phyloP scores from a whole-genome alignment of 2,888 invertebrate species.

The Oligia latruncula region DNA sequence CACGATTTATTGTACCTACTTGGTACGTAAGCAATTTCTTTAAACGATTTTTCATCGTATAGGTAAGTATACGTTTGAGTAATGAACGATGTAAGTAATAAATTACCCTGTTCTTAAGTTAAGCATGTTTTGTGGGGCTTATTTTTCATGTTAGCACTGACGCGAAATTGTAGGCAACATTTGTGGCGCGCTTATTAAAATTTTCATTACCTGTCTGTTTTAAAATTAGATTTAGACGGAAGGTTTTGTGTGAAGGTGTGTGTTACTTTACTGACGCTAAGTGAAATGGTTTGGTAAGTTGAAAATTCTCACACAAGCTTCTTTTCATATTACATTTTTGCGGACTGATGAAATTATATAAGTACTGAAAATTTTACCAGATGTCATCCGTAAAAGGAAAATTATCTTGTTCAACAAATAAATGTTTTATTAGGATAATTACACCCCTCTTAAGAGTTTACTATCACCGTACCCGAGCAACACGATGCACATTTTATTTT shows the following conservation, averaged over 20 bases:
- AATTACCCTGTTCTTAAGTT: slow-evolving; percentile 66
- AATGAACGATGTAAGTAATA: slow-evolving; percentile 69
- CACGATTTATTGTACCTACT: slow-evolving; percentile 75
- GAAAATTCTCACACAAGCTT: background rate
- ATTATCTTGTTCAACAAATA: slow-evolving; percentile 17
- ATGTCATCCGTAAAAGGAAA: slow-evolving; percentile 25
- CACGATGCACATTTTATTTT: slow-evolving; percentile 77
- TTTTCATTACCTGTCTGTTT: slow-evolving; percentile 56
- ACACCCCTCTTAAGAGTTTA: slow-evolving; percentile 48
- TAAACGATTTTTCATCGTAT: slow-evolving; percentile 74
- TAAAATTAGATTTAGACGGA: slow-evolving; percentile 31
- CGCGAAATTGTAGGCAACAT: slow-evolving; percentile 55
- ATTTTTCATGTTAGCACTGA: slow-evolving; percentile 62
- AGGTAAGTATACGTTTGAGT: slow-evolving; percentile 65
- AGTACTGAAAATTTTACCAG: slow-evolving; percentile 22
- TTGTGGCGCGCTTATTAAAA: slow-evolving; percentile 50
- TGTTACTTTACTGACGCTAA: slow-evolving; percentile 19
- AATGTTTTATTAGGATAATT: slow-evolving; percentile 56
- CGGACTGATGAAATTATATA: slow-evolving; percentile 5
- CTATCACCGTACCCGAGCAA: slow-evolving; percentile 57
- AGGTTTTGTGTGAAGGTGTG: slow-evolving; percentile 2
- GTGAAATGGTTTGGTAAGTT: slow-evolving; percentile 2
- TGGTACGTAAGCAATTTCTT: slow-evolving; percentile 73
- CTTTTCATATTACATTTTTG: slow-evolving; percentile 4
- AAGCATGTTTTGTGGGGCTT: slow-evolving; percentile 51